Percentiles rank a stretch among this genome's conserved stretches.
Conservation (phyloP, 2,797 vertebrate genomes). For the Cryptoblepharus egeriae region DNA sequence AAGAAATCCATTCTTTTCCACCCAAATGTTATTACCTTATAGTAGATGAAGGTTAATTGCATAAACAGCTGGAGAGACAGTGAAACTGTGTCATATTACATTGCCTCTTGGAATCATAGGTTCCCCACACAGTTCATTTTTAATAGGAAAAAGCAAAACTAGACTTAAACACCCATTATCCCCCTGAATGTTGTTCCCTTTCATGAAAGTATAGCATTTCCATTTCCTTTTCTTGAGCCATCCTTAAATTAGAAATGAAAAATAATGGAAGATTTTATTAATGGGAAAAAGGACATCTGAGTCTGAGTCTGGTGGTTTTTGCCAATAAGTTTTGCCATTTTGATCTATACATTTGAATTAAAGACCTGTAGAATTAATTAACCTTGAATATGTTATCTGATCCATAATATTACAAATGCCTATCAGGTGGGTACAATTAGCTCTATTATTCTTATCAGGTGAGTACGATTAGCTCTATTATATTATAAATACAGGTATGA, state of each 20-base stretch:
- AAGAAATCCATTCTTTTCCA: conserved; percentile 61
- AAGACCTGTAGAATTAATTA: conserved; percentile 17
- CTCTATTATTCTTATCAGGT: not conserved
- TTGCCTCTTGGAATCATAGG: conserved; percentile 49
- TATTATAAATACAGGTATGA: not conserved
- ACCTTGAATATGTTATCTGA: not conserved
- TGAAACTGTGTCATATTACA: conserved; percentile 57
- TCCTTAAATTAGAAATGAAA: conserved; percentile 36
- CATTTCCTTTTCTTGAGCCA: conserved; percentile 24
- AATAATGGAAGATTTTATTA: not conserved
- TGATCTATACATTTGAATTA: not conserved
- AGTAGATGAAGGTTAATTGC: conserved; percentile 65
- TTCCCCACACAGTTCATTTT: conserved; percentile 55
- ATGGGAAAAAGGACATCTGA: not conserved
- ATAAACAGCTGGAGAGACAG: conserved; percentile 54
- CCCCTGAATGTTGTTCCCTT: not conserved
- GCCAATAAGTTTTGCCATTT: not conserved
- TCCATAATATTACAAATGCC: not conserved
- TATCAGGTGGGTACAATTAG: not conserved
- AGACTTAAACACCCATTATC: not conserved
- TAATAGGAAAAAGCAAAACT: not conserved
- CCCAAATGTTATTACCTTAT: conserved; percentile 62
- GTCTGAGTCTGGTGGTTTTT: not conserved
- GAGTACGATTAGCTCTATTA: not conserved
- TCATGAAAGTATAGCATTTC: not conserved